Evolutionary conservation across 2,113 vertebrate species (phyloP).

Genomic region (Cinclus mexicanus): DNA sequence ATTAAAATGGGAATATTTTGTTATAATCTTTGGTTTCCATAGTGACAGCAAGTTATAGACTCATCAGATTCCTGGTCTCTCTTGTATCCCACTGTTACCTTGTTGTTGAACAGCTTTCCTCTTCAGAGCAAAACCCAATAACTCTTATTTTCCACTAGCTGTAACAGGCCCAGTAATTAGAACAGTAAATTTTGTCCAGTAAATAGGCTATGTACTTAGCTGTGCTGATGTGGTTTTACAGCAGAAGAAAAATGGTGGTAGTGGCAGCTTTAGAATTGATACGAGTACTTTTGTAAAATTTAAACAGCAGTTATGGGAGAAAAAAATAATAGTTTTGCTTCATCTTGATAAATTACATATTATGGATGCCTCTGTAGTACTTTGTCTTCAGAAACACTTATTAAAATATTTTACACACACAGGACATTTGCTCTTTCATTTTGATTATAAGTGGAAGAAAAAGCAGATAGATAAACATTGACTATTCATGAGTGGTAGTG

Average conservation of each 20-base stretch:
- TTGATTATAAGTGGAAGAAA: background rate
- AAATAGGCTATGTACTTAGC: conserved; percentile 3
- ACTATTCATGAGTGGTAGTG: background rate
- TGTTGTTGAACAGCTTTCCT: conserved; percentile 15
- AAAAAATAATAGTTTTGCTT: background rate
- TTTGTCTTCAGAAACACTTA: conserved; percentile 6
- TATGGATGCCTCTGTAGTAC: background rate
- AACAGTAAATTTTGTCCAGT: conserved; percentile 54
- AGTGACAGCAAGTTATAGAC: conserved; percentile 21
- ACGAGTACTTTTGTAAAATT: background rate
- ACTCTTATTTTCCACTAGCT: conserved; percentile 47
- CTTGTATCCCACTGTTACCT: background rate
- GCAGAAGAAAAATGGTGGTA: conserved; percentile 30
- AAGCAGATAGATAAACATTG: background rate
- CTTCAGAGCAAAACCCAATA: background rate
- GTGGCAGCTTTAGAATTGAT: background rate
- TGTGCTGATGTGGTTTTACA: conserved; percentile 14
- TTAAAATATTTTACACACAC: background rate
- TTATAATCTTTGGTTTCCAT: conserved; percentile 41
- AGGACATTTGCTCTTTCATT: background rate
- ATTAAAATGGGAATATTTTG: conserved; percentile 51
- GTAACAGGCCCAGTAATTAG: conserved; percentile 49
- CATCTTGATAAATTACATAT: background rate
- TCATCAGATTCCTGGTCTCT: background rate
- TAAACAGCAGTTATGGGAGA: background rate